These are phyloP conservation scores for Drosophila monieri DNA, from an alignment of 2,888 invertebrate genomes.

Conservation along the genomic window DNA sequence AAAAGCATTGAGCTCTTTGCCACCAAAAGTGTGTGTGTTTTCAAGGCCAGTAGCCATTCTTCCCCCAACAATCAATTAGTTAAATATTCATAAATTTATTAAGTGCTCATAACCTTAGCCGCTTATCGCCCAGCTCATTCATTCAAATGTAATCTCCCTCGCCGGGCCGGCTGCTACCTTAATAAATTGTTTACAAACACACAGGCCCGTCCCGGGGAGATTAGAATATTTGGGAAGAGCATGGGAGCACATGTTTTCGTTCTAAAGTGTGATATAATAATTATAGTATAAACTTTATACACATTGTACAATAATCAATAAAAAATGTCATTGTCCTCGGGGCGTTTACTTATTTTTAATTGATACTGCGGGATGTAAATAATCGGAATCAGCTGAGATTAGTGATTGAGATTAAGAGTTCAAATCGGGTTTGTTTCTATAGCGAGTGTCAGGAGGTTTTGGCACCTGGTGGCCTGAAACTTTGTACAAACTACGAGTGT, in stretches of 20 bases:
- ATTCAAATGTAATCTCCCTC: constrained; percentile 20
- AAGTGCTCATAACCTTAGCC: constrained; percentile 1
- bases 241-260: constrained; percentile 6
- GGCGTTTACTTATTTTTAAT: constrained; percentile 32
- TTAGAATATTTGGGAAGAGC: background rate
- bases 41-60: background rate
- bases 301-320: constrained; percentile 20
- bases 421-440: background rate
- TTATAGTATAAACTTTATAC: constrained; percentile 10
- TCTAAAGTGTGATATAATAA: constrained; percentile 34
- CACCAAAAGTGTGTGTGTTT: constrained; percentile 4
- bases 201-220: constrained; percentile 5
- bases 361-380: constrained; percentile 33
- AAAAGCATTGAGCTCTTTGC: too few species aligned
- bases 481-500: too few species aligned
- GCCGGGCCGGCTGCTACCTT: constrained; percentile 16
- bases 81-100: background rate
- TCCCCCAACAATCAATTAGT: background rate
- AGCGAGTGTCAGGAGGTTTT: too few species aligned
- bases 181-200: constrained; percentile 64
- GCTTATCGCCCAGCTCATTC: constrained; percentile 2
- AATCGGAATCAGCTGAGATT: constrained; percentile 50
- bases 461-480: too few species aligned
- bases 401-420: constrained; percentile 37
- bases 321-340: constrained; percentile 47